Evolutionary conservation across 1,140 invertebrate species (phyloP), one percentile per base, ranked within the genome.

Genomic region (Muscidifurax raptorellus): DNA sequence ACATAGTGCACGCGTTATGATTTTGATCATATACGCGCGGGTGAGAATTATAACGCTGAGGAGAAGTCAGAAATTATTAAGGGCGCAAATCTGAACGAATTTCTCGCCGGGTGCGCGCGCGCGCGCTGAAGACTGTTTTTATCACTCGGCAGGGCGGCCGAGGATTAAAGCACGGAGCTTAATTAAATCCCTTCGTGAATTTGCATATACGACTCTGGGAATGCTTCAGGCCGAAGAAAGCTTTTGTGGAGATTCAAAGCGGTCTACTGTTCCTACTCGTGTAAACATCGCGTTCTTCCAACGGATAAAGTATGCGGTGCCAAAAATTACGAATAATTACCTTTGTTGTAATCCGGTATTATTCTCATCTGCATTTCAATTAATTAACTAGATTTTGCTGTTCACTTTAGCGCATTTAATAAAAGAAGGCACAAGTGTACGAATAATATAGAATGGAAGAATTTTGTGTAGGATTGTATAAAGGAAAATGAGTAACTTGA

Each of bases 161-260:
- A 52, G 69, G 28, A 84, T 71, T 84, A 78, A 79, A 74, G 82
- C 82, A 36, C 28, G 18, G 66, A 86, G 90, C 91, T 92, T 92
- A 92, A 92, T 92, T 92, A 92, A 92, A 92, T 92, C 91, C 76
- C 91, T 91, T 91, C 88, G 87, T 87, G 89, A 92, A 92, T 92
- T 92, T 92, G 89, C 92, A 92, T 92, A 82, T 92, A 82, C 87
- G 86, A 82, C 83, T 87, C 83, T 71, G 76, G 87, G 87, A 88
- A 91, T 90, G 89, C 90, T 91, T 90, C 89, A 87, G 89, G 87
- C 88, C 87, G 87, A 85, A 79, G 85, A 87, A 59, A 89, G 88
- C 89, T 89, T 89, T 91, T 90, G 90, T 89, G 87, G 90, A 90
- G 91, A 92, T 91, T 92, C 89, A 89, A n/a, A 75, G 77, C 71